Evolutionary conservation across 2,888 invertebrate genomes (phyloP), one percentile per base, ranked within the genome.

Genomic region (Hedya salicella): DNA sequence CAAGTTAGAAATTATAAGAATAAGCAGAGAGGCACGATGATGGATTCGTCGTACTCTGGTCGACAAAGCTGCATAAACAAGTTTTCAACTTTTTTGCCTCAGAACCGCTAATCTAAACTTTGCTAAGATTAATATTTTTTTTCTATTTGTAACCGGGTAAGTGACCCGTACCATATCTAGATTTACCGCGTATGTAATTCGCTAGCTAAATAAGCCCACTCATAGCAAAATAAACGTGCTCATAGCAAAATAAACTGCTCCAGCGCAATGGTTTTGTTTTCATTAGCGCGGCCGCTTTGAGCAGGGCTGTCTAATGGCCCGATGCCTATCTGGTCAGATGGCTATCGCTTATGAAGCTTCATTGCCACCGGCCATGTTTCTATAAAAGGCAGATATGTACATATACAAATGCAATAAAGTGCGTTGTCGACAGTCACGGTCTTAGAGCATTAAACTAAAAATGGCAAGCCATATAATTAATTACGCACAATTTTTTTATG

Each of bases 231-330:
- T 59, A 59, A 65, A 65, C 59, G 44, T 16, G 32, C 42, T 44
- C 60, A 30, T 52, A 62, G 57, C 63, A 64, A 64, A 64, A 64
- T 64, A 64, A 63, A 57, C 61, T 19, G 62, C 57, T 39, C 11
- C 54, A 40, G 40, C 48, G 63, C 50, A 50, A 44, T 19, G 48
- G 54, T 39, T 25, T 46, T 60, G 65, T 60, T 65, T 60, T 60
- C 65, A 60, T 65, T 60, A 65, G 42, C 57, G 39, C 57, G 39
- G 62, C 63, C 11, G 39, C 48, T 59, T 54, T 42, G 62, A 44
- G 14, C 53, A 44, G 61, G 61, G 61, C 32, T 62, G 61, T 13
- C 61, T 44, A 57, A 44, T 25, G 14, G 30, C 32, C 50, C 52
- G 36, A 53, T 39, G 52, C 11, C 36, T 53, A 53, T 53, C 52